Base-by-base conservation (phyloP, 1,140 invertebrate genomes). In the Asbolus verrucosus region DNA sequence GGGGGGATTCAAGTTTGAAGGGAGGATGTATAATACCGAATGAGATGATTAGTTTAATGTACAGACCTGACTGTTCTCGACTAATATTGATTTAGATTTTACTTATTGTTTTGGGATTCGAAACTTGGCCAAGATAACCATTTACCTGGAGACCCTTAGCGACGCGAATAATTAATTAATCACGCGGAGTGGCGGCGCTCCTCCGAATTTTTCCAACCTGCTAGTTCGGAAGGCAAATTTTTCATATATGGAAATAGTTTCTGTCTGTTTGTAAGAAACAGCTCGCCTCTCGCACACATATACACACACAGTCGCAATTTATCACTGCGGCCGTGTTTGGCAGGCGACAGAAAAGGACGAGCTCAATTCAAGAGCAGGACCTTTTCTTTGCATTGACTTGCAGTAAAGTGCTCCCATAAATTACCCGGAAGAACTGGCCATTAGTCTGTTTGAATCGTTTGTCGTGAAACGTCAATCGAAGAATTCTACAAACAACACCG, bases 361-460 rank as follows among this genome's bases (percentile, higher is more conserved):
- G 59, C 54, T 65, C 67, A 31, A 63, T 46, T 66, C 59, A 67
- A 43, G 31, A 59, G 27, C 39, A 70, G 74, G 70, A 66, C 70
- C 74, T 74, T n/a, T 76, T 76, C 73, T 71, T 73, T 71, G 67
- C 76, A 75, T 77, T 76, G 73, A 75, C 69, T 74, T 71, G 65
- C 68, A 72, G 68, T 69, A 78, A 76, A 77, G 74, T 75, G 72
- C 67, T 59, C 63, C 74, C 54, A 77, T 78, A 78, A 75, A 77
- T 78, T 77, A 76, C 70, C 72, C 70, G 67, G 71, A 75, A 76
- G 73, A 76, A 78, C 77, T 76, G 70, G 75, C 76, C 75, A 78
- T 78, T 78, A 77, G 76, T 76, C 73, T 74, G 70, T 78, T 76
- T 72, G 74, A 71, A 76, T 77, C 71, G 74, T 46, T 46, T 65